Base-by-base conservation (phyloP, 2,113 vertebrate species). In the Peromyscus leucopus region DNA sequence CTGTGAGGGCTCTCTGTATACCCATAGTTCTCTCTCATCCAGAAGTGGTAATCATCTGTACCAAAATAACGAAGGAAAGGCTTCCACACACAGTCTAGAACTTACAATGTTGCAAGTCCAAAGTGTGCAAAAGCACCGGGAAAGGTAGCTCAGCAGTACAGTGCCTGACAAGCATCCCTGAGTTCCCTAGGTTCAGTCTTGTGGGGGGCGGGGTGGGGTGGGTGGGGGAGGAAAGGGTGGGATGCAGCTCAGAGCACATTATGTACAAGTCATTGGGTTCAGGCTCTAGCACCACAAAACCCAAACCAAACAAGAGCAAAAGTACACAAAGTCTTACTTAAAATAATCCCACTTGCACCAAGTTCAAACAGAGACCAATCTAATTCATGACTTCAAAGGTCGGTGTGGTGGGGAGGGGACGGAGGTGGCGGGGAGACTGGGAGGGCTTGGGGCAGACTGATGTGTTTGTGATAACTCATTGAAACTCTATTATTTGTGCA, bases 11-110 rank as follows among this genome's bases (percentile, higher is more conserved):
- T 15, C 24, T 61, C 39, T 51, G 51, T 9, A 26, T 17, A 6
- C 15, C 39, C 28, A 61, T 39, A 75, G 24, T 83, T 63, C 10
- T 96, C 13, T 96, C 55, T 90, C 61, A n/a, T 19, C 57, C 15
- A 65, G 46, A 84, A 42, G 69, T 17, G n/a, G 65, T 82, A 84
- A 16, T 67, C 39, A 82, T 46, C 19, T 19, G 63, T 33, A 28
- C 75, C 82, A 57, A 92, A 76, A 80, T 79, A 67, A 48, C 21
- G 92, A 92, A 89, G 86, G 63, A 75, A 69, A 55, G 57, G 42
- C 26, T 71, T 21, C 42, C 74, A 17, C 26, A 71, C 4, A 63
- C 61, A 88, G 12, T 11, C 33, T 10, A 33, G 55, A 85, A 63
- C 13, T 61, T n/a, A 63, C 12, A 48, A 3, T n/a, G 76, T 1